Evolutionary conservation across 2,113 vertebrate genomes (phyloP).

Genomic region (Gracilinanus agilis): DNA sequence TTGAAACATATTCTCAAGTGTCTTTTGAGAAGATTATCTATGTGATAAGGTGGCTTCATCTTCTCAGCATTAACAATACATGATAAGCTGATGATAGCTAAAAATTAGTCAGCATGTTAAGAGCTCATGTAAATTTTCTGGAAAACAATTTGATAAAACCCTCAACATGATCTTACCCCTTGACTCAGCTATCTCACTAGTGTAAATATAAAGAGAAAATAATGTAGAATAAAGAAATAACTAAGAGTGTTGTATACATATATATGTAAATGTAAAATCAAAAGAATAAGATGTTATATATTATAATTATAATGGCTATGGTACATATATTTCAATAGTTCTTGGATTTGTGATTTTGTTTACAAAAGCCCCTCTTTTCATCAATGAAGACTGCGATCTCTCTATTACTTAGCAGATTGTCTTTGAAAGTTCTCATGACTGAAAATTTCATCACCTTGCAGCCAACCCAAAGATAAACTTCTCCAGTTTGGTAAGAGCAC

Average conservation of each 20-base stretch:
- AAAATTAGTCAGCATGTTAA: background rate
- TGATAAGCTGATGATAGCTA: background rate
- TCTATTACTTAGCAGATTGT: background rate
- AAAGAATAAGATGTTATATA: background rate
- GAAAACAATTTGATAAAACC: background rate
- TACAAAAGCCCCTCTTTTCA: background rate
- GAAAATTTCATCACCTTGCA: background rate
- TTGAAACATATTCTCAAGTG: constrained; percentile 38
- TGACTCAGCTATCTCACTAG: background rate
- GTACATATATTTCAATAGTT: background rate
- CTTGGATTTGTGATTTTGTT: background rate
- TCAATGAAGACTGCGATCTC: background rate
- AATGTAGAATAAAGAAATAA: background rate
- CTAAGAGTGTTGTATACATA: background rate
- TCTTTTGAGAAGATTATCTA: background rate
- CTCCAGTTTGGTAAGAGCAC: background rate
- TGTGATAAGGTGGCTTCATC: background rate
- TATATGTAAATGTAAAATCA: background rate
- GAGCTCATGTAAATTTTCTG: background rate
- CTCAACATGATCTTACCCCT: background rate
- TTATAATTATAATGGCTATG: background rate
- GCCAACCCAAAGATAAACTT: background rate
- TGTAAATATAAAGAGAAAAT: background rate
- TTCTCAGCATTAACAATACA: background rate
- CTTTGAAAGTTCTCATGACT: background rate